Conservation (phyloP, 2,797 vertebrate genomes). For the Otus scops region DNA sequence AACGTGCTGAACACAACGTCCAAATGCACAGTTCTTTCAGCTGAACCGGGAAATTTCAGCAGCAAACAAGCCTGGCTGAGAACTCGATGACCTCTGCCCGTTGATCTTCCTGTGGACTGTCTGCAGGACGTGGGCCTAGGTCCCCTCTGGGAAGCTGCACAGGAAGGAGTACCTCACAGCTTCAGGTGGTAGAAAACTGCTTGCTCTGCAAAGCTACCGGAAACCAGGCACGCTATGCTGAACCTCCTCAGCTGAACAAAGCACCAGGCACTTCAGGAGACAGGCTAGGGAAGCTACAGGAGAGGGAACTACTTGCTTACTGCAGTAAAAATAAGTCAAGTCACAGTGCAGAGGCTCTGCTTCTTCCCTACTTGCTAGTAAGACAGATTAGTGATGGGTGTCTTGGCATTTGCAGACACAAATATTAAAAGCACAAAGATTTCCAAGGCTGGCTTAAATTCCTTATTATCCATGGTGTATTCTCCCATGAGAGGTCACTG, state of each 20-base stretch:
- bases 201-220: background rate
- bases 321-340: background rate
- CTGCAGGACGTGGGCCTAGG: background rate
- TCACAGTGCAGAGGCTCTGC: background rate
- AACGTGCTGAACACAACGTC: slow-evolving; percentile 31
- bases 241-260: background rate
- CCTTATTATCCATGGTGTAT: background rate
- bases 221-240: background rate
- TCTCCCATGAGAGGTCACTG: background rate
- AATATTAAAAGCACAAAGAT: background rate
- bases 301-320: background rate
- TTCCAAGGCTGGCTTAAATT: background rate
- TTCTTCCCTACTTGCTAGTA: background rate
- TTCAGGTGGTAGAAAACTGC: slow-evolving; percentile 24
- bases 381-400: background rate
- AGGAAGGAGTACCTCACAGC: background rate
- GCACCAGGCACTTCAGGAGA: background rate
- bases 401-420: background rate
- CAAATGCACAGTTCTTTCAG: background rate
- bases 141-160: background rate
- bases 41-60: background rate
- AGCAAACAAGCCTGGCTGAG: slow-evolving; percentile 8
- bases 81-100: slow-evolving; percentile 1
- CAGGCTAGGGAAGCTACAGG: background rate
- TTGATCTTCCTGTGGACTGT: slow-evolving; percentile 3